Conservation (phyloP, 1,140 invertebrate species). For the Macrotrachela quadricornifera region DNA sequence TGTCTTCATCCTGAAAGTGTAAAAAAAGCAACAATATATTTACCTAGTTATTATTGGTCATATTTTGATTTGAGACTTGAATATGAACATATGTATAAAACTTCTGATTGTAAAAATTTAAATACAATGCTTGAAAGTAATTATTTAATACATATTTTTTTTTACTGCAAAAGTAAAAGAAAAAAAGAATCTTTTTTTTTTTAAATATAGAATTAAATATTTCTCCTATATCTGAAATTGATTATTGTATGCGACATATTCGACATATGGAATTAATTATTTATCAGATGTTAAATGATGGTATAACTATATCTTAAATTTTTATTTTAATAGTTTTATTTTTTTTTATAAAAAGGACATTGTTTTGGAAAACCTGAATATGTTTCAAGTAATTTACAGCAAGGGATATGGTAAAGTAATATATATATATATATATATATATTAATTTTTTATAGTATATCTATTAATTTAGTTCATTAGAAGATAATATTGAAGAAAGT, state of each 20-base stretch:
- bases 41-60: conserved; percentile 58
- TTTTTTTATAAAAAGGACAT: conserved; percentile 47
- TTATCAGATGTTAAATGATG: neutral
- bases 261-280: neutral
- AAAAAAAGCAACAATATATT: conserved; percentile 57
- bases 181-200: neutral
- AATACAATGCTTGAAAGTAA: conserved; percentile 45
- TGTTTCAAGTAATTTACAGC: conserved; percentile 67
- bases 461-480: conserved; percentile 38
- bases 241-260: neutral
- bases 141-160: no score
- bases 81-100: conserved; percentile 49
- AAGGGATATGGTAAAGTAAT: conserved; percentile 77
- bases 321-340: neutral
- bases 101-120: conserved; percentile 38
- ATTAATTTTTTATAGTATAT: neutral
- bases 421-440: neutral
- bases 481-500: conserved; percentile 82
- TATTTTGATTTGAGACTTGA: conserved; percentile 84
- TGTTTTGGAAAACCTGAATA: conserved; percentile 61
- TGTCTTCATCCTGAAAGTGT: conserved; percentile 67
- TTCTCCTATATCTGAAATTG: no score
- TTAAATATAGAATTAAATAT: neutral
- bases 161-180: neutral
- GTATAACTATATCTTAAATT: neutral